phyloP scores from a whole-genome alignment of 2,888 invertebrate genomes.

The Phytoseiulus persimilis region DNA sequence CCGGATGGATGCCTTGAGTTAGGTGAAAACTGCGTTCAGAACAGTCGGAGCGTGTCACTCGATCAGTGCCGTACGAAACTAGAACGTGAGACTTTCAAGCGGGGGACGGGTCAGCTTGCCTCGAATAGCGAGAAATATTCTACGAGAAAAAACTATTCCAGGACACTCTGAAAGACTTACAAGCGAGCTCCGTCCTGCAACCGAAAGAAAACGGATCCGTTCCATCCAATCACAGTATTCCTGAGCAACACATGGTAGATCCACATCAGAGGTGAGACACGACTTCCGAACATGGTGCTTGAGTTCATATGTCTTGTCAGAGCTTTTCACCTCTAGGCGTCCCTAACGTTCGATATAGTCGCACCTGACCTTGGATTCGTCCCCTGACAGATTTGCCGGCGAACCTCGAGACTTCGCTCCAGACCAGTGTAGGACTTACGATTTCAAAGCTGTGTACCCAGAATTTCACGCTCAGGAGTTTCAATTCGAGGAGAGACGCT shows the following conservation, averaged over 20 bases:
- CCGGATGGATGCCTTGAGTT: too few species aligned
- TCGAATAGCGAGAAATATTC: neutral
- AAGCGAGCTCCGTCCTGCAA: neutral
- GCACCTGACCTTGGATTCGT: neutral
- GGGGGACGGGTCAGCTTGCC: too few species aligned
- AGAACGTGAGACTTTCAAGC: too few species aligned
- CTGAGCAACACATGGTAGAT: neutral
- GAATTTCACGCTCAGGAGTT: neutral
- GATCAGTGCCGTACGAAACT: too few species aligned
- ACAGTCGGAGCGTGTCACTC: too few species aligned
- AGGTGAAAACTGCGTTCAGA: too few species aligned
- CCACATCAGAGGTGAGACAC: constrained; percentile 6
- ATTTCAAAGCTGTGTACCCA: constrained; percentile 23
- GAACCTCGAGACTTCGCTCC: constrained; percentile 14
- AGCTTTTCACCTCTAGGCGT: too few species aligned
- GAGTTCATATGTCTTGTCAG: neutral
- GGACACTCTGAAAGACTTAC: neutral
- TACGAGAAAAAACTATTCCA: neutral
- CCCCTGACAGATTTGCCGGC: neutral
- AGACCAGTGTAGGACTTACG: constrained; percentile 14
- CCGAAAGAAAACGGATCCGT: neutral
- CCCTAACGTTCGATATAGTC: too few species aligned
- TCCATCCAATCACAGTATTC: neutral
- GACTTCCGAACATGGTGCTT: neutral
- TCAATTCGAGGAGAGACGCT: constrained; percentile 27